Percentiles rank a stretch among this genome's conserved stretches.
These are phyloP conservation scores for Cygnus buccinator DNA, from an alignment of 2,113 vertebrate species.

Conservation along the genomic window DNA sequence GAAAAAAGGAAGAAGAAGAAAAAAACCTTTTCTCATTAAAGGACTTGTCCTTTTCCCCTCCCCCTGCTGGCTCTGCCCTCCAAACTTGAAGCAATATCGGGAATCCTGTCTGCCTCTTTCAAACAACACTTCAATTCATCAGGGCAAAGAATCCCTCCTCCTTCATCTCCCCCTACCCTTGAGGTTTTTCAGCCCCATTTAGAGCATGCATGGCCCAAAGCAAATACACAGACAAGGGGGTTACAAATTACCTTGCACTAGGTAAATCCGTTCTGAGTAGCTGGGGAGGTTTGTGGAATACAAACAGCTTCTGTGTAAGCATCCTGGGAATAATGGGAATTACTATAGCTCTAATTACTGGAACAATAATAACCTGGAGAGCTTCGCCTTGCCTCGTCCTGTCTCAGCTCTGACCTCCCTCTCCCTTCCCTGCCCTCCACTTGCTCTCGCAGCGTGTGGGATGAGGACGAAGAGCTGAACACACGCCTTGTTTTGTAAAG, in stretches of 20 bases:
- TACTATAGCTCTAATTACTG: conserved; percentile 32
- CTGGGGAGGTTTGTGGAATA: background rate
- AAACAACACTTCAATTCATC: conserved; percentile 64
- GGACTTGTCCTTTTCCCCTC: conserved; percentile 42
- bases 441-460: conserved; percentile 41
- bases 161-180: background rate
- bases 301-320: conserved; percentile 37
- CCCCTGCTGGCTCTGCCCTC: background rate
- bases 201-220: background rate
- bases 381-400: background rate
- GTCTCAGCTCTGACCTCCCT: background rate
- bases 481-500: background rate
- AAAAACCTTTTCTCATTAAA: conserved; percentile 61
- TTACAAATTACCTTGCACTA: conserved; percentile 54
- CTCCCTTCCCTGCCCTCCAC: conserved; percentile 33
- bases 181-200: conserved; percentile 12
- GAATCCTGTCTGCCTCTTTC: conserved; percentile 63
- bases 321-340: conserved; percentile 18
- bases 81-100: background rate
- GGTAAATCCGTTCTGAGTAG: conserved; percentile 22
- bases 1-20: background rate
- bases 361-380: conserved; percentile 30
- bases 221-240: conserved; percentile 27
- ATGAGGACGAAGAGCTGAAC: background rate
- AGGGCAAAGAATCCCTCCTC: conserved; percentile 39